Evolutionary conservation across 2,113 vertebrate genomes (phyloP), one percentile per base, ranked within the genome.

Genomic region (Trachemys scripta): DNA sequence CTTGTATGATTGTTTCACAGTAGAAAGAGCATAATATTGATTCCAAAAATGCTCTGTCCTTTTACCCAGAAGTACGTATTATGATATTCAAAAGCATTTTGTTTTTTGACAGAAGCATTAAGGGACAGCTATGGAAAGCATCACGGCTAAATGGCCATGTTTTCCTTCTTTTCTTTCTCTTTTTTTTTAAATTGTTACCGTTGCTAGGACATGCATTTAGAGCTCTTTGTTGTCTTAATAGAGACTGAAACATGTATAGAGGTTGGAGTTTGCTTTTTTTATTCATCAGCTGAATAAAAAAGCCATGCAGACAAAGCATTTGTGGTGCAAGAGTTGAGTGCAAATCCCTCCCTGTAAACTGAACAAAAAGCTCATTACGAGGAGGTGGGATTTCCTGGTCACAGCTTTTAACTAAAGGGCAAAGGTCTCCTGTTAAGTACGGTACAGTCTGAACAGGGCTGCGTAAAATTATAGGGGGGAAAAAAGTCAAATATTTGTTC

Each of bases 391-490:
- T 98, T 98, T 98, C 97, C 97, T 98, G 96, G 98, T 98, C 97
- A 98, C 97, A 98, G 98, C 96, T 97, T 98, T 98, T 98, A 98
- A 96, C 93, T 94, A 92, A 96, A 97, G 98, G 98, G 96, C 98
- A 98, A 98, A 98, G 98, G 98, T 98, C 96, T 47, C 97, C 97
- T 96, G 97, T 98, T 98, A 98, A 98, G 97, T 96, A 97, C 94
- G 90, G 51, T 95, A 95, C 94, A 97, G 97, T 97, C 98, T 98
- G 98, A 98, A 98, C 98, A 98, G 95, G 90, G 76, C 96, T 97
- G 90, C 8, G 76, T 97, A 97, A 98, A 98, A 98, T 95, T 96
- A 97, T 97, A 20, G 56, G 31, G 76, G 42, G 80, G 76, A 83
- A 50, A 92, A 87, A 93, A 97, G 92, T 97, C 97, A 98, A 98